These are phyloP conservation scores for Chelon labrosus DNA, from an alignment of 2,797 vertebrate species.

Conservation along the genomic window DNA sequence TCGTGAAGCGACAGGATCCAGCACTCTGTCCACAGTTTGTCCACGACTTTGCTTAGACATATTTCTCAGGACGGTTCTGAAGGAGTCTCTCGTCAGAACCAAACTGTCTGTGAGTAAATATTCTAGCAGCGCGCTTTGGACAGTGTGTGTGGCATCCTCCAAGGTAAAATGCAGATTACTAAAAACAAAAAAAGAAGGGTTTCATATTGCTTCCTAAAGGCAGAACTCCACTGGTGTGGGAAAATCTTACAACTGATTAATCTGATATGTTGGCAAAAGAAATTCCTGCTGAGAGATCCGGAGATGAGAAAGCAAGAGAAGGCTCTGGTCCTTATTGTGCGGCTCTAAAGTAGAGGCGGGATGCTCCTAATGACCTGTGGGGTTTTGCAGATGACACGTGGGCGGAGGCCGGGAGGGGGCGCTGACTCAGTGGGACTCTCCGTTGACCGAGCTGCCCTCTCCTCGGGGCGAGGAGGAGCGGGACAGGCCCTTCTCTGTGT, in stretches of 20 bases:
- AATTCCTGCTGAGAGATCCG: conserved; percentile 21
- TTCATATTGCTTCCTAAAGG: conserved; percentile 56
- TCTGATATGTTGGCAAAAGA: not conserved
- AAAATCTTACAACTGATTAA: conserved; percentile 14
- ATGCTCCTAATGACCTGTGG: conserved; percentile 37
- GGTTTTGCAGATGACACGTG: conserved; percentile 38
- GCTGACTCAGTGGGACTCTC: conserved; percentile 93
- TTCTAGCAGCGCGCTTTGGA: conserved; percentile 34
- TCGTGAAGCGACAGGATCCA: conserved; percentile 7
- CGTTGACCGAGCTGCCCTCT: conserved; percentile 94
- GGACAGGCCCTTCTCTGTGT: conserved; percentile 94
- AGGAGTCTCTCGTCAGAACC: conserved; percentile 44
- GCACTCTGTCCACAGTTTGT: conserved; percentile 37
- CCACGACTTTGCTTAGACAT: conserved; percentile 25
- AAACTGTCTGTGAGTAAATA: conserved; percentile 39
- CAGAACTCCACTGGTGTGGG: conserved; percentile 30
- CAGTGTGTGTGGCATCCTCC: conserved; percentile 25
- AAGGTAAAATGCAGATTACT: conserved; percentile 6
- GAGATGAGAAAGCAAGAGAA: conserved; percentile 7
- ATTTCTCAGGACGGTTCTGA: conserved; percentile 46
- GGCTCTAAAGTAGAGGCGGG: conserved; percentile 30
- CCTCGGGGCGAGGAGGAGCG: conserved; percentile 95
- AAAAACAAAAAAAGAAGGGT: conserved; percentile 23
- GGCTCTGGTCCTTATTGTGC: conserved; percentile 18
- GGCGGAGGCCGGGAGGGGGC: conserved; percentile 11